phyloP scores from a whole-genome alignment of 2,797 vertebrate genomes.

The Paedocypris micromegethes region DNA sequence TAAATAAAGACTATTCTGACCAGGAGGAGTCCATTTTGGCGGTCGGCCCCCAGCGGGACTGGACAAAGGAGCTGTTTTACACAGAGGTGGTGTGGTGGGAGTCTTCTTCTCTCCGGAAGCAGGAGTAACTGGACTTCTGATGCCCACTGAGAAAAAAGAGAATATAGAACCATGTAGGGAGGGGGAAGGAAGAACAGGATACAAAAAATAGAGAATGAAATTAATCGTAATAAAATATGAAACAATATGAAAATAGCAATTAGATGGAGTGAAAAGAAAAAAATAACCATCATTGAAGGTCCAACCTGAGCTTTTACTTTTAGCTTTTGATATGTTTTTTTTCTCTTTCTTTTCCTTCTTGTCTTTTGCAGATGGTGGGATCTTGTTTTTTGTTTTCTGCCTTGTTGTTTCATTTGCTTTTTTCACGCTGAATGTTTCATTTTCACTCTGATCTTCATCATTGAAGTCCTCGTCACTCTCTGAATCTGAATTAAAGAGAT shows the following conservation, averaged over 20 bases:
- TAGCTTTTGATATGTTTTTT: conserved; percentile 56
- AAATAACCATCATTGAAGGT: neutral
- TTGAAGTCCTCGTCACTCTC: conserved; percentile 72
- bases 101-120: conserved; percentile 43
- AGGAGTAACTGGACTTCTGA: conserved; percentile 40
- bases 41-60: conserved; percentile 68
- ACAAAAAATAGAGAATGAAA: neutral
- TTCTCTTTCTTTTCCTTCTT: conserved; percentile 59
- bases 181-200: neutral
- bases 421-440: conserved; percentile 70
- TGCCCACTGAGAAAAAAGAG: conserved; percentile 29
- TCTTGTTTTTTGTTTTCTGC: conserved; percentile 57
- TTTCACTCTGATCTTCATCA: conserved; percentile 67
- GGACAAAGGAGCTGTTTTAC: conserved; percentile 53
- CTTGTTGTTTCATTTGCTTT: conserved; percentile 60
- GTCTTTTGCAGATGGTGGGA: conserved; percentile 1
- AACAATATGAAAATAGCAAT: neutral
- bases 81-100: conserved; percentile 47
- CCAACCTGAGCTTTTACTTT: conserved; percentile 50
- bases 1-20: conserved; percentile 53
- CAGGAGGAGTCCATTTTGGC: conserved; percentile 87
- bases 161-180: neutral
- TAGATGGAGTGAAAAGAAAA: neutral
- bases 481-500: conserved; percentile 48
- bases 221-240: neutral